Evolutionary conservation across 2,888 invertebrate species (phyloP).

Genomic region (Caenorhabditis japonica): DNA sequence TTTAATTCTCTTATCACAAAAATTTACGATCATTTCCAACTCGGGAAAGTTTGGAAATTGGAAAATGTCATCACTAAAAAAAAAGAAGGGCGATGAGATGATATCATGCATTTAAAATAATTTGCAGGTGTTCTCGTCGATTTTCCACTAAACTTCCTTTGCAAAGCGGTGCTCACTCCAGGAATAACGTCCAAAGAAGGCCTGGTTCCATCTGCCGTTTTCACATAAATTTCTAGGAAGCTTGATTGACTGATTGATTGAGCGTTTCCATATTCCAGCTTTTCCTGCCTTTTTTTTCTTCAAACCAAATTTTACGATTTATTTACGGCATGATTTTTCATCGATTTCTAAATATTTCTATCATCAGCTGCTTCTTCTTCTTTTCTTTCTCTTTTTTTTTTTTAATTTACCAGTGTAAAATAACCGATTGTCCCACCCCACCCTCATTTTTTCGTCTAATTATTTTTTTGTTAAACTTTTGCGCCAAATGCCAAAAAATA

Average conservation of each 20-base stretch:
- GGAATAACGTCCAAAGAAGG: constrained; percentile 89
- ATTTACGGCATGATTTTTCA: too few species aligned
- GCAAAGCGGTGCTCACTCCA: constrained; percentile 88
- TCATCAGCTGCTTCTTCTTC: too few species aligned
- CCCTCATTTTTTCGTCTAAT: background rate
- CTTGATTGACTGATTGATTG: too few species aligned
- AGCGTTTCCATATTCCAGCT: background rate
- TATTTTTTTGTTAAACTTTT: background rate
- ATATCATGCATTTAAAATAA: background rate
- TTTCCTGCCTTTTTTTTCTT: background rate
- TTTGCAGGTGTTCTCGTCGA: constrained; percentile 88
- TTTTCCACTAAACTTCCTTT: constrained; percentile 90
- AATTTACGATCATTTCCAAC: too few species aligned
- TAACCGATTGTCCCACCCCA: background rate
- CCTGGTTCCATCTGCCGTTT: constrained; percentile 90
- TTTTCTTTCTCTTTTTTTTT: constrained; percentile 1
- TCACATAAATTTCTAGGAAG: constrained; percentile 83
- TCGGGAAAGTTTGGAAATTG: too few species aligned
- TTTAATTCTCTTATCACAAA: too few species aligned
- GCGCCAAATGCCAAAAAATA: background rate
- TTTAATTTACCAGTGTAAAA: background rate
- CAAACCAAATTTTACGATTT: too few species aligned
- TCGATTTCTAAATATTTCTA: too few species aligned
- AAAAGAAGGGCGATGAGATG: background rate
- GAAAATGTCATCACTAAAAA: background rate